Conservation (phyloP, 2,888 invertebrate species). For the Macaria notata region DNA sequence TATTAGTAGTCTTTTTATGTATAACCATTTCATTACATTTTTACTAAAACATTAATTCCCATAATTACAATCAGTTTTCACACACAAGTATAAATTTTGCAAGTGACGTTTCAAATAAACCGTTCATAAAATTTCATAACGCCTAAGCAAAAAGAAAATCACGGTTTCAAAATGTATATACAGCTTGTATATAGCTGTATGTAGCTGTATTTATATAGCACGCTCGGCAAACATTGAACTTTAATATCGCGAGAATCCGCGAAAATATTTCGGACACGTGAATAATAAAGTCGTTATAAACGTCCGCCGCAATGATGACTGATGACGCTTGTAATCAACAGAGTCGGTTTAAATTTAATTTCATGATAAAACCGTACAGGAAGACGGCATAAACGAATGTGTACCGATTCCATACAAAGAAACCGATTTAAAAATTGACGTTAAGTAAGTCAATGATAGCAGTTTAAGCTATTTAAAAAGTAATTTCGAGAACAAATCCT, state of each 20-base stretch:
- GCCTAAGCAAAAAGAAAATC: too few species aligned
- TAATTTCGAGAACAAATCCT: not conserved
- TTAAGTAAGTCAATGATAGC: conserved; percentile 10
- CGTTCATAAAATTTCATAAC: too few species aligned
- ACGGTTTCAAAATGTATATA: not conserved
- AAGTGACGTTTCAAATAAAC: too few species aligned
- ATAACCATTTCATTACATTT: too few species aligned
- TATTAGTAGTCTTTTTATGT: too few species aligned
- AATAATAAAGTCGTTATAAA: conserved; percentile 20
- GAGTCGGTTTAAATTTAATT: conserved; percentile 10
- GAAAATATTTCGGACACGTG: conserved; percentile 13
- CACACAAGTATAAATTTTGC: too few species aligned
- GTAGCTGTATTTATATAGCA: conserved; percentile 15
- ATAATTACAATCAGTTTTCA: too few species aligned
- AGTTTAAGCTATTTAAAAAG: conserved; percentile 7
- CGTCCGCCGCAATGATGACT: conserved; percentile 9
- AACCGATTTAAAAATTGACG: conserved; percentile 9
- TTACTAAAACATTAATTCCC: too few species aligned
- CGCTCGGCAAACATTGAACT: conserved; percentile 19
- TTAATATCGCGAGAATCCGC: conserved; percentile 19
- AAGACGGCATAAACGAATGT: conserved; percentile 14
- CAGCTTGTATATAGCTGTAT: too few species aligned
- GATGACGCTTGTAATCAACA: conserved; percentile 4
- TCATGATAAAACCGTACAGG: conserved; percentile 6
- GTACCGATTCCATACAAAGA: conserved; percentile 17